Evolutionary conservation across 2,797 vertebrate species (phyloP), one percentile per base, ranked within the genome.

Genomic region (Chaetophractus vellerosus): DNA sequence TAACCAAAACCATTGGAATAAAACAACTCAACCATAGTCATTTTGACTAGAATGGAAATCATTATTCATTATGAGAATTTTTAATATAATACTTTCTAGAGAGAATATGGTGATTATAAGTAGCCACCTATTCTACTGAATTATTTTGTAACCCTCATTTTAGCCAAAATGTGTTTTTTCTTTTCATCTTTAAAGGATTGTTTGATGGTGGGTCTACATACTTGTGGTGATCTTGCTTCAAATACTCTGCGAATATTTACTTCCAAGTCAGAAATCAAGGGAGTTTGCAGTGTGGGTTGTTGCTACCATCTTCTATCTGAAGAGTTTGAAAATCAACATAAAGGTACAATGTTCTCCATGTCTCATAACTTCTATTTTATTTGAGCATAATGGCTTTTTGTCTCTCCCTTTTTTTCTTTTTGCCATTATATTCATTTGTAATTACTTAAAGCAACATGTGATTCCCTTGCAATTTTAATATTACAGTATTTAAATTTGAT

Each of bases 231-330:
- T 98, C 98, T 99, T 98, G 99, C 99, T 95, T 94, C 99, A 92
- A 99, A 98, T 95, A 99, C 98, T 0, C 95, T 99, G 33, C 96
- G 99, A 90, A 99, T 99, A 98, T 99, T 99, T 98, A 97, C 98
- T 97, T 98, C 98, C 84, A 99, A 99, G 85, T 97, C 98, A 68
- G 99, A 99, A 99, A 98, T 99, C 97, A 98, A 98, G 66, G 99
- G 99, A 0, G 98, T 99, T 97, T 99, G 99, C 98, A 99, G 99
- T 82, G 99, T 99, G 88, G 99, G 99, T 92, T 99, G 98, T 97
- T 98, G 98, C 97, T 99, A 99, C 97, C 98, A 98, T 97, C 98
- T 99, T 96, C 98, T 99, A 97, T 99, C 99, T 93, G 98, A 99
- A 98, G 97, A 98, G 96, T 98, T 97, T 98, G 98, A 99, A 98